These are phyloP conservation scores for Isichthys henryi DNA, from an alignment of 2,113 vertebrate genomes.

Conservation along the genomic window DNA sequence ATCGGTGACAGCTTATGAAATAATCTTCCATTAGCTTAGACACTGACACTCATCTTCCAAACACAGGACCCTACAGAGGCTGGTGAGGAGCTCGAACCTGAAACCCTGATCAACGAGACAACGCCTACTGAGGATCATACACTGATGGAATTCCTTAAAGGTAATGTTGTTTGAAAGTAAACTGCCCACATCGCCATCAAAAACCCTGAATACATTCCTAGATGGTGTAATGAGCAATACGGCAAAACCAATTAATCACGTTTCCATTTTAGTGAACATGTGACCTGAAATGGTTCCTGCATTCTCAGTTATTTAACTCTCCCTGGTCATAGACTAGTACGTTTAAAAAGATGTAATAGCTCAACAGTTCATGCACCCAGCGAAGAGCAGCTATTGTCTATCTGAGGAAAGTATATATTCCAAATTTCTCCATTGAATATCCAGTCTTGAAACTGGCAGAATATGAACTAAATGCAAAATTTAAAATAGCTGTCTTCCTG, in stretches of 20 bases:
- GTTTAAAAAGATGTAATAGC: background rate
- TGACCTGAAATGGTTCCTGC: background rate
- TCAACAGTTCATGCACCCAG: background rate
- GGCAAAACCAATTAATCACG: background rate
- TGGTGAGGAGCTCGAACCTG: conserved; percentile 2
- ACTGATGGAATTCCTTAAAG: conserved; percentile 73
- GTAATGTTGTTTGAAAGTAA: conserved; percentile 43
- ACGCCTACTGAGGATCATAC: conserved; percentile 43
- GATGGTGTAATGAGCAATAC: background rate
- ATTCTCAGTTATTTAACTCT: background rate
- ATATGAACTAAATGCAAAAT: background rate
- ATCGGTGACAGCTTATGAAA: too few species aligned
- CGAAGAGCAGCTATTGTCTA: background rate
- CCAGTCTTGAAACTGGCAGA: background rate
- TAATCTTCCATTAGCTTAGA: background rate
- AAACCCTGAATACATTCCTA: background rate
- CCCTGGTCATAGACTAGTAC: background rate
- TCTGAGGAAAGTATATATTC: background rate
- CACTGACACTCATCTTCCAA: conserved; percentile 17
- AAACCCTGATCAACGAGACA: conserved; percentile 31
- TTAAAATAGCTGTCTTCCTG: background rate
- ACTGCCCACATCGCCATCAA: background rate
- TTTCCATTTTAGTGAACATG: background rate
- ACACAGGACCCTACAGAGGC: conserved; percentile 32
- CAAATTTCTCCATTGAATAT: background rate